These are phyloP conservation scores for Theocolax elegans DNA, from an alignment of 1,140 invertebrate genomes.

Conservation along the genomic window DNA sequence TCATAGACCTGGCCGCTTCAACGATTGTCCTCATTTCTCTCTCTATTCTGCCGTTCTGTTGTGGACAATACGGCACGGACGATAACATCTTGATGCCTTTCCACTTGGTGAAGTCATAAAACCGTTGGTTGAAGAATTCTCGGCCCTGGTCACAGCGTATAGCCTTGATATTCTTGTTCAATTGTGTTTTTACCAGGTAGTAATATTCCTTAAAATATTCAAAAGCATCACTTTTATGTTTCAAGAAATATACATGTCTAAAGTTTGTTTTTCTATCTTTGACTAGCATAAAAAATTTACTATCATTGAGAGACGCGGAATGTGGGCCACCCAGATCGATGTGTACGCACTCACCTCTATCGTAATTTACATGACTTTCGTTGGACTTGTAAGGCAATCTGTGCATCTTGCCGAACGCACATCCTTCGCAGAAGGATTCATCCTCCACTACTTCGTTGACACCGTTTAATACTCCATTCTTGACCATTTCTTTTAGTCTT, in stretches of 20 bases:
- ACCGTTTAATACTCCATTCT: background rate
- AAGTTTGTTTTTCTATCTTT: slow-evolving; percentile 64
- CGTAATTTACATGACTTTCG: slow-evolving; percentile 60
- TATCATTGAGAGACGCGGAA: slow-evolving; percentile 44
- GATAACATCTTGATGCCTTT: slow-evolving; percentile 44
- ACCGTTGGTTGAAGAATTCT: background rate
- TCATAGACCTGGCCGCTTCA: slow-evolving; percentile 59
- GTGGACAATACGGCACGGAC: slow-evolving; percentile 54
- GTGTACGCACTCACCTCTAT: slow-evolving; percentile 51
- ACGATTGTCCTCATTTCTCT: slow-evolving; percentile 59
- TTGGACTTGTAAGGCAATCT: slow-evolving; percentile 54
- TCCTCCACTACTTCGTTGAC: background rate
- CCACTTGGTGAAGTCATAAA: background rate
- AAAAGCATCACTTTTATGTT: slow-evolving; percentile 55
- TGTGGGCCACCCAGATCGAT: background rate
- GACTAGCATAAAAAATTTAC: slow-evolving; percentile 61
- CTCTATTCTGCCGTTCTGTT: slow-evolving; percentile 61
- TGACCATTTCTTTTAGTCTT: slow-evolving; percentile 2
- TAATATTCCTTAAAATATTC: slow-evolving; percentile 41
- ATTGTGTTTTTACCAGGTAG: background rate
- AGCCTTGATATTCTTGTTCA: background rate
- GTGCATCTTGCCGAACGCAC: slow-evolving; percentile 55
- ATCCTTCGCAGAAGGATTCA: slow-evolving; percentile 56
- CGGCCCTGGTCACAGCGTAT: background rate
- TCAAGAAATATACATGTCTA: slow-evolving; percentile 59